A percentile compares a stretch with the other conserved stretches of the same genome.
Conservation (phyloP, 2,888 invertebrate species). For the Abscondita cerata region DNA sequence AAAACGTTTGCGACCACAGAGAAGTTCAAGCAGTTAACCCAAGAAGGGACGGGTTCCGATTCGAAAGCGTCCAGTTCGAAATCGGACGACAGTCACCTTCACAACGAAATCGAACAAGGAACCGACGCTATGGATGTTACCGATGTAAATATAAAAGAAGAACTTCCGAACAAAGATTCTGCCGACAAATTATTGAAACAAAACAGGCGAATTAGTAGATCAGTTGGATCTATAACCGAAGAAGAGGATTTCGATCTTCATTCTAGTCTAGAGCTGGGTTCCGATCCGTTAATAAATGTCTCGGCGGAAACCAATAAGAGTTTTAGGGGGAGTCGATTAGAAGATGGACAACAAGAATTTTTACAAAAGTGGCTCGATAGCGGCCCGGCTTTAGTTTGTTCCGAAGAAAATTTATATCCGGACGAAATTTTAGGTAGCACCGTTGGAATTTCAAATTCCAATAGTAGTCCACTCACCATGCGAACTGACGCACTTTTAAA, state of each 20-base stretch:
- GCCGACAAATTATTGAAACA: constrained; percentile 25
- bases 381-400: constrained; percentile 47
- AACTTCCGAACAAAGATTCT: constrained; percentile 11
- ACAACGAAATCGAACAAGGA: constrained; percentile 51
- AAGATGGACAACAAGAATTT: constrained; percentile 45
- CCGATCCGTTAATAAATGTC: constrained; percentile 46
- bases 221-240: constrained; percentile 49
- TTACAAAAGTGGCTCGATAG: constrained; percentile 51
- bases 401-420: constrained; percentile 48
- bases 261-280: constrained; percentile 45
- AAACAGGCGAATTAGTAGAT: constrained; percentile 47
- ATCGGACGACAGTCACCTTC: constrained; percentile 1
- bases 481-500: constrained; percentile 56
- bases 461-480: constrained; percentile 45
- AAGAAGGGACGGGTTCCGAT: constrained; percentile 10
- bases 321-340: constrained; percentile 19
- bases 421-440: constrained; percentile 45
- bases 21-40: constrained; percentile 12
- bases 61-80: constrained; percentile 9
- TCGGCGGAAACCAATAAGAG: constrained; percentile 30
- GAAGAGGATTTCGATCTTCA: constrained; percentile 38
- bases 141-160: constrained; percentile 8
- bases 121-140: constrained; percentile 46
- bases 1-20: constrained; percentile 29
- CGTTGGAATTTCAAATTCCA: constrained; percentile 23